These are phyloP conservation scores for Heteromyza rotundicornis DNA, from an alignment of 2,888 invertebrate genomes.

Conservation along the genomic window DNA sequence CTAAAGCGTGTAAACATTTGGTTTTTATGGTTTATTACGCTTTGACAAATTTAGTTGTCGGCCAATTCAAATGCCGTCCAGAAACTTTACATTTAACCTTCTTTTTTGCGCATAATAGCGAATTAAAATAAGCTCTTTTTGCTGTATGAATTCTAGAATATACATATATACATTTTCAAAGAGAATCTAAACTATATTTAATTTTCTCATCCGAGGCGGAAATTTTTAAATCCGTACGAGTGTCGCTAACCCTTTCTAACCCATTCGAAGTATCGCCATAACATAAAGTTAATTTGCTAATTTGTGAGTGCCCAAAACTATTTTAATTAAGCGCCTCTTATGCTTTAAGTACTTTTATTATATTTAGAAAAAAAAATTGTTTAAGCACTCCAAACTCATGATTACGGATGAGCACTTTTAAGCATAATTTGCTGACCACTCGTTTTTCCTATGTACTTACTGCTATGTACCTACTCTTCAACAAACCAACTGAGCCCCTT, in stretches of 20 bases:
- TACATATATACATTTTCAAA: too few relatives aligned
- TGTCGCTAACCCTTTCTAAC: too few relatives aligned
- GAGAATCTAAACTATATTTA: too few relatives aligned
- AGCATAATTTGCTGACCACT: constrained; percentile 13
- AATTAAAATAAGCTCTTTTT: not conserved
- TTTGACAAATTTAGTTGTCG: constrained; percentile 16
- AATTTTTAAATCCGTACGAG: too few relatives aligned
- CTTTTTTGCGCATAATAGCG: not conserved
- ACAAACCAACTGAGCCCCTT: not conserved
- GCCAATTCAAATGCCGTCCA: not conserved
- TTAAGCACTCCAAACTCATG: not conserved
- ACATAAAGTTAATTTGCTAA: not conserved
- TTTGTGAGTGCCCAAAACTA: constrained; percentile 13
- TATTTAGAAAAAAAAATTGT: too few relatives aligned
- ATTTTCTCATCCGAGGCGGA: too few relatives aligned
- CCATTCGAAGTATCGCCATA: too few relatives aligned
- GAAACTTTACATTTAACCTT: constrained; percentile 1
- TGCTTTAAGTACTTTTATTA: not conserved
- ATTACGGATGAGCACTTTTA: not conserved
- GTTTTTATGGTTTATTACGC: constrained; percentile 14
- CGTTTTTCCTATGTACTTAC: too few relatives aligned
- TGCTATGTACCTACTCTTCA: too few relatives aligned
- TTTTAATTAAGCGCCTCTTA: constrained; percentile 24
- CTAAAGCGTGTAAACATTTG: constrained; percentile 20
- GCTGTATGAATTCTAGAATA: too few relatives aligned